Percentiles rank a stretch among this genome's conserved stretches.
These are phyloP conservation scores for Clitarchus hookeri DNA, from an alignment of 2,888 invertebrate species.

Conservation along the genomic window DNA sequence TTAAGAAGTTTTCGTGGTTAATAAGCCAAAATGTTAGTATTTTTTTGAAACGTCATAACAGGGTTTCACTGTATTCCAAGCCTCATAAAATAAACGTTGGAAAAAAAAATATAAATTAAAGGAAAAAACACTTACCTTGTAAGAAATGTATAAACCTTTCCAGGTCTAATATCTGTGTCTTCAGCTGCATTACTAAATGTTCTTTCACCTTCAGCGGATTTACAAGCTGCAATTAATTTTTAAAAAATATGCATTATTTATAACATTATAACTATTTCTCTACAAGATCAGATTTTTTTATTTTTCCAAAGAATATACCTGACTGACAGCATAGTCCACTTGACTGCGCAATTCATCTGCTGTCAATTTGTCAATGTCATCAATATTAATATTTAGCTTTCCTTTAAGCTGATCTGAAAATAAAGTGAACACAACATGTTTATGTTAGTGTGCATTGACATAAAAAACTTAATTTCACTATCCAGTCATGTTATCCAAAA, in stretches of 20 bases:
- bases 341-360: conserved; percentile 84
- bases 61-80: too few relatives aligned
- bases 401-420: conserved; percentile 75
- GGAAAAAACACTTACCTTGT: conserved; percentile 63
- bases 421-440: neutral
- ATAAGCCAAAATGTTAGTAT: too few relatives aligned
- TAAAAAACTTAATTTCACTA: too few relatives aligned
- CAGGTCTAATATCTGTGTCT: conserved; percentile 95
- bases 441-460: too few relatives aligned
- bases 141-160: conserved; percentile 95
- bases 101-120: too few relatives aligned
- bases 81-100: too few relatives aligned
- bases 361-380: conserved; percentile 74
- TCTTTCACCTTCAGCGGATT: conserved; percentile 96
- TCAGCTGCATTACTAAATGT: conserved; percentile 91
- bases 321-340: conserved; percentile 87
- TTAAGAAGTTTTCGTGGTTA: too few relatives aligned
- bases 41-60: too few relatives aligned
- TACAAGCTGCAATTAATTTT: conserved; percentile 65
- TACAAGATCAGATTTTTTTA: too few relatives aligned
- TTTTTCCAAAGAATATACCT: conserved; percentile 55
- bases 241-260: neutral
- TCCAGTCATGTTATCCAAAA: too few relatives aligned
- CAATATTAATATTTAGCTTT: conserved; percentile 83
- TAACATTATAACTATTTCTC: too few relatives aligned